Evolutionary conservation across 2,797 vertebrate species (phyloP).

Genomic region (Anableps anableps): DNA sequence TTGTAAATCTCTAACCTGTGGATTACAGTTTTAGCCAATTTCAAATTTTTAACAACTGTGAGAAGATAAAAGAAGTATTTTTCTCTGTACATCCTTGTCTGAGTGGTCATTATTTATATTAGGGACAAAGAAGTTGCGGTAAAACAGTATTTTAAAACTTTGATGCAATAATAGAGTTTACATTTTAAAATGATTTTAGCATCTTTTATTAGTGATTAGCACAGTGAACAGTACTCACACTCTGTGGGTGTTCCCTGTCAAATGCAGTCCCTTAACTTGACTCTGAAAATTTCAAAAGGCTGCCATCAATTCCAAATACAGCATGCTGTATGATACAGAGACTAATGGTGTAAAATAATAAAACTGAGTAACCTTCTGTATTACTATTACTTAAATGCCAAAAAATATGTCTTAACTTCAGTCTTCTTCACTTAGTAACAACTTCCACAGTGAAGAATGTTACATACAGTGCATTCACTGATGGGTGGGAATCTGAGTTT

Average conservation of each 20-base stretch:
- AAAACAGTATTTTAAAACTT: neutral
- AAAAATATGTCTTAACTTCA: no score
- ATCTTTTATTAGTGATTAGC: neutral
- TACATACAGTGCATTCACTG: neutral
- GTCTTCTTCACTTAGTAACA: neutral
- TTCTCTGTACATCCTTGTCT: neutral
- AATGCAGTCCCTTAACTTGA: neutral
- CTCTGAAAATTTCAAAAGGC: neutral
- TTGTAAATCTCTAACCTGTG: neutral
- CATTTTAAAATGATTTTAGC: neutral
- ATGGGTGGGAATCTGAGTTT: neutral
- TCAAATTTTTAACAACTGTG: neutral
- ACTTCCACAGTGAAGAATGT: neutral
- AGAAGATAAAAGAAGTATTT: neutral
- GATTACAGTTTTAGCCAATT: neutral
- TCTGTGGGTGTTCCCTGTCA: neutral
- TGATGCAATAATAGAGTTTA: neutral
- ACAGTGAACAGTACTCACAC: neutral
- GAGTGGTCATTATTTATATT: neutral
- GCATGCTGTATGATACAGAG: no score
- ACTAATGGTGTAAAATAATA: neutral
- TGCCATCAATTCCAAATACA: no score
- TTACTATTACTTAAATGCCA: no score
- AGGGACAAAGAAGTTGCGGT: neutral
- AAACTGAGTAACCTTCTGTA: neutral